phyloP scores from a whole-genome alignment of 2,113 vertebrate species.

The Anguilla japonica region DNA sequence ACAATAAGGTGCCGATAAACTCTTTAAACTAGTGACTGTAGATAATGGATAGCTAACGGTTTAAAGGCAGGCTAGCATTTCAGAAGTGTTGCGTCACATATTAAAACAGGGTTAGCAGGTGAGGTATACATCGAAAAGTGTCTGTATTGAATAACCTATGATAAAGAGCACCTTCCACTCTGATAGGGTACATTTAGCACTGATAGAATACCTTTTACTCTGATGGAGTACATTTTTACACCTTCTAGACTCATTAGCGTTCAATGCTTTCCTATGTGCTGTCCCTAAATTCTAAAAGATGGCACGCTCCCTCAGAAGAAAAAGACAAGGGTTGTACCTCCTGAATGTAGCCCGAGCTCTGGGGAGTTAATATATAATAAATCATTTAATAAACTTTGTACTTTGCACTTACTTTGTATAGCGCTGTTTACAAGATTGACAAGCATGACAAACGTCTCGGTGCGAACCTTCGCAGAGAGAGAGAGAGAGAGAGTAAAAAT shows the following conservation, averaged over 20 bases:
- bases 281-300: too few relatives aligned
- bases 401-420: neutral
- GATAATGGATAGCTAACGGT: neutral
- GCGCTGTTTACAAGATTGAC: neutral
- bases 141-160: neutral
- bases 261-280: too few relatives aligned
- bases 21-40: neutral
- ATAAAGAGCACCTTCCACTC: too few relatives aligned
- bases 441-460: neutral
- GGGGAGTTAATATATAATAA: neutral
- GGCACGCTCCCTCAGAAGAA: neutral
- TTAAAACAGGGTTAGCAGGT: neutral
- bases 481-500: neutral
- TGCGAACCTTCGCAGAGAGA: neutral
- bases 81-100: neutral
- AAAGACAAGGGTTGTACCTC: neutral
- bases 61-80: neutral
- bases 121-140: neutral
- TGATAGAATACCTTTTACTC: too few relatives aligned
- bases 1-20: too few relatives aligned
- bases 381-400: neutral
- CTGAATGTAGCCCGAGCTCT: neutral
- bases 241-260: too few relatives aligned
- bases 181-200: too few relatives aligned
- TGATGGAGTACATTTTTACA: too few relatives aligned